phyloP scores from a whole-genome alignment of 2,888 invertebrate genomes.

The Nomada fucata region DNA sequence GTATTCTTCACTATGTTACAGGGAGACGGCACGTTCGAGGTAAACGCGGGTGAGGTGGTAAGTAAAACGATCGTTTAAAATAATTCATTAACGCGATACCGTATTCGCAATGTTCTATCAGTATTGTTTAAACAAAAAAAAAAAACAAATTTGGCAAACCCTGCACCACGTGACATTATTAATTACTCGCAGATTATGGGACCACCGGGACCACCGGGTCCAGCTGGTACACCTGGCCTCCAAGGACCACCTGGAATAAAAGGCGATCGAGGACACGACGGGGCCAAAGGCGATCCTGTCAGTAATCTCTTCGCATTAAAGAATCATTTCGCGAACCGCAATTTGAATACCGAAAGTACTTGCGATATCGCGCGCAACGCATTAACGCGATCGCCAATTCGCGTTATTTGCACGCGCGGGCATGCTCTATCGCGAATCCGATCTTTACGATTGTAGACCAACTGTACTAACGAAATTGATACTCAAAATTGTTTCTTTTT shows the following conservation, averaged over 20 bases:
- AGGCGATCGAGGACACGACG: slow-evolving; percentile 93
- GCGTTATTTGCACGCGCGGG: too few relatives aligned
- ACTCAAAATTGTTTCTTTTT: neutral
- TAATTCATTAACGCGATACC: neutral
- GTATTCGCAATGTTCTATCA: neutral
- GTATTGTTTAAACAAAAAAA: neutral
- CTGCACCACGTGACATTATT: slow-evolving; percentile 1
- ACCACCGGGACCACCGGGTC: slow-evolving; percentile 92
- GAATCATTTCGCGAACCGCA: slow-evolving; percentile 11
- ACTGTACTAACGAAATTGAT: too few relatives aligned
- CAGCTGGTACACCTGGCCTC: slow-evolving; percentile 89
- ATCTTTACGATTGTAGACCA: too few relatives aligned
- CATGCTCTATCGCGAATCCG: too few relatives aligned
- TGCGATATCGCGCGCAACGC: neutral
- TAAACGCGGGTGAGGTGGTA: slow-evolving; percentile 90
- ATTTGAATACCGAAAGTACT: neutral
- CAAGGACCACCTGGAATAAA: slow-evolving; percentile 94
- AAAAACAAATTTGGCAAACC: neutral
- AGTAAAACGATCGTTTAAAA: slow-evolving; percentile 81
- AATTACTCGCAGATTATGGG: slow-evolving; percentile 85
- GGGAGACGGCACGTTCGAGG: slow-evolving; percentile 93
- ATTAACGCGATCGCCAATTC: neutral
- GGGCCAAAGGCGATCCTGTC: slow-evolving; percentile 93
- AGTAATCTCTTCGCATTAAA: slow-evolving; percentile 80
- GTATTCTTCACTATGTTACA: slow-evolving; percentile 80